Evolutionary conservation across 2,888 invertebrate genomes (phyloP).

Genomic region (Lysandra coridon): DNA sequence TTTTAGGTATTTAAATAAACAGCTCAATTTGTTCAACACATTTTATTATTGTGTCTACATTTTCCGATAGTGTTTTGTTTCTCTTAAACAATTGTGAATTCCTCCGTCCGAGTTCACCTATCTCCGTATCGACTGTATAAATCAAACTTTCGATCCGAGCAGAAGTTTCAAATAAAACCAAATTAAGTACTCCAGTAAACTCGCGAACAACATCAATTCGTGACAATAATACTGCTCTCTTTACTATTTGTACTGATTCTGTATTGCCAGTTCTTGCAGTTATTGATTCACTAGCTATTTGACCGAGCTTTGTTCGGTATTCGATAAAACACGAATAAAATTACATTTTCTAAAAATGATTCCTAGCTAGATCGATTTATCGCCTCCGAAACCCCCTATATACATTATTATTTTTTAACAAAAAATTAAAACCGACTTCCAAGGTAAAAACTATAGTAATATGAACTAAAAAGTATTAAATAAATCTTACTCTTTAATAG

Average conservation of each 20-base stretch:
- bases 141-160: constrained; percentile 19
- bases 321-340: no score
- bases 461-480: no score
- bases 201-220: constrained; percentile 48
- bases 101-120: background rate
- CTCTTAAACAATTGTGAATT: constrained; percentile 18
- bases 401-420: no score
- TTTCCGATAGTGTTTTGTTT: constrained; percentile 1
- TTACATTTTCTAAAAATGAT: no score
- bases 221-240: constrained; percentile 50
- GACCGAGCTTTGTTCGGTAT: no score
- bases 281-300: no score
- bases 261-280: background rate
- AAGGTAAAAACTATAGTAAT: no score
- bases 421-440: no score
- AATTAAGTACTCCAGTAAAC: constrained; percentile 43
- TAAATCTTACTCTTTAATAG: no score
- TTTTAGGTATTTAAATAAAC: background rate
- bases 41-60: background rate
- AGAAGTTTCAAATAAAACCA: constrained; percentile 39
- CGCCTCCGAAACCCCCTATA: no score
- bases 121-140: constrained; percentile 17
- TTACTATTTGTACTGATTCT: constrained; percentile 46
- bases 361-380: no score
- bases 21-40: background rate